These are phyloP conservation scores for Syrrhaptes paradoxus DNA, from an alignment of 2,113 vertebrate species.

Conservation along the genomic window DNA sequence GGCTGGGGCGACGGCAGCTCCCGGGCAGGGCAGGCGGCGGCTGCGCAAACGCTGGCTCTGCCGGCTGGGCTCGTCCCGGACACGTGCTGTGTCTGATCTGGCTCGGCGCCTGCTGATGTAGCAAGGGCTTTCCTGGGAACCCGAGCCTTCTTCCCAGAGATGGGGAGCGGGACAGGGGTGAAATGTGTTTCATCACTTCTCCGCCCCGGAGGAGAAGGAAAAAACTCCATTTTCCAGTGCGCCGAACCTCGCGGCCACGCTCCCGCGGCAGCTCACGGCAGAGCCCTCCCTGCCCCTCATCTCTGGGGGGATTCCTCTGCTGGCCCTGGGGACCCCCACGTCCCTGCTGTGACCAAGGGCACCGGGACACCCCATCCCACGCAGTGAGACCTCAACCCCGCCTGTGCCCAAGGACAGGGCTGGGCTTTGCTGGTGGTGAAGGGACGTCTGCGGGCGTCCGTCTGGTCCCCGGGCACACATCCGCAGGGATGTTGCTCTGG, in stretches of 20 bases:
- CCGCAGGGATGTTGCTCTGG: too few species aligned
- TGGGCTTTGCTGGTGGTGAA: not conserved
- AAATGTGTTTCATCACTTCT: not conserved
- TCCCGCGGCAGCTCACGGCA: not conserved
- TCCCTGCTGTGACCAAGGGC: not conserved
- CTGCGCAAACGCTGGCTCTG: rapidly evolving
- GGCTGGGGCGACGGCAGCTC: too few species aligned
- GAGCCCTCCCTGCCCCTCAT: not conserved
- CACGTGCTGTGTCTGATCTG: not conserved
- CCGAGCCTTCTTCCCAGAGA: not conserved
- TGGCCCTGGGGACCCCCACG: not conserved
- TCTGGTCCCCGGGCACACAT: rapidly evolving
- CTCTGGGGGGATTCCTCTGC: not conserved
- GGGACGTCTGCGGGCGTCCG: rapidly evolving
- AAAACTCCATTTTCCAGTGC: not conserved
- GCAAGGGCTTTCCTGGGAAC: not conserved
- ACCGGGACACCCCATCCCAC: not conserved
- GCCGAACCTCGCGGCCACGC: not conserved
- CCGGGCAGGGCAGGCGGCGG: not conserved
- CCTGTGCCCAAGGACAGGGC: rapidly evolving
- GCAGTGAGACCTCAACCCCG: not conserved
- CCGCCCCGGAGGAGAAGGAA: not conserved
- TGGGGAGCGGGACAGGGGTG: not conserved
- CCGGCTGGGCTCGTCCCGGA: not conserved
- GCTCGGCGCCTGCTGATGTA: not conserved